Base-by-base conservation (phyloP, 2,113 vertebrate genomes). In the Cyprichromis sp. region DNA sequence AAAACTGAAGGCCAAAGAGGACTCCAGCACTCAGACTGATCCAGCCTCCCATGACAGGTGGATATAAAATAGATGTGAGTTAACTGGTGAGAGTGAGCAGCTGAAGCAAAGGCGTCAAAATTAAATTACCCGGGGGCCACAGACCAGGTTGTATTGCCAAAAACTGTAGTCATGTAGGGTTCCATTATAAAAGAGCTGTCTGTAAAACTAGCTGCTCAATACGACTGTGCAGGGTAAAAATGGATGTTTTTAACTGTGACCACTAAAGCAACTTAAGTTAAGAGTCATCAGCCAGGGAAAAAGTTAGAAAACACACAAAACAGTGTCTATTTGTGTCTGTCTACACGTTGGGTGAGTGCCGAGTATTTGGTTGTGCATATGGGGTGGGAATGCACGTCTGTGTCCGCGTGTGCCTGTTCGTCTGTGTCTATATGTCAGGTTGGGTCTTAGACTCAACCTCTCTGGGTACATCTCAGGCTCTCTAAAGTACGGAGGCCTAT, bases 41-140 rank as follows among this genome's bases (percentile, higher is more conserved):
- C 91, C 82, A 76, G 50, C 52, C 59, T 76, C 80, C 38, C 55
- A 21, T 86, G 90, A 89, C 91, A 92, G 87, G 91, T 91, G 88
- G 76, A 91, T 68, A 84, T 86, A 88, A 88, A 87, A 85, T 84
- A 83, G 54, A 76, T 86, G 80, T 57, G 50, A 90, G 63, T 45
- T 16, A 63, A 61, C 85, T 68, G 52, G 36, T 79, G 61, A 29
- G 31, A 88, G 81, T 52, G 78, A 85, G 84, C 42, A 81, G 53
- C 42, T 31, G 13, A 11, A 76, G 47, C 42, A 54, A 29, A 38
- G 54, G 71, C 29, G 47, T 88, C 38, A 57, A 76, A 89, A 47
- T 47, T 31, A 53, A 83, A 89, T 86, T 59, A 88, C 80, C 79
- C 53, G 19, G 26, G 36, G 47, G 78, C 14, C 52, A 45, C 0